Evolutionary conservation across 2,888 invertebrate species (phyloP), one percentile per base, ranked within the genome.

Genomic region (Lasioglossum villosulum): DNA sequence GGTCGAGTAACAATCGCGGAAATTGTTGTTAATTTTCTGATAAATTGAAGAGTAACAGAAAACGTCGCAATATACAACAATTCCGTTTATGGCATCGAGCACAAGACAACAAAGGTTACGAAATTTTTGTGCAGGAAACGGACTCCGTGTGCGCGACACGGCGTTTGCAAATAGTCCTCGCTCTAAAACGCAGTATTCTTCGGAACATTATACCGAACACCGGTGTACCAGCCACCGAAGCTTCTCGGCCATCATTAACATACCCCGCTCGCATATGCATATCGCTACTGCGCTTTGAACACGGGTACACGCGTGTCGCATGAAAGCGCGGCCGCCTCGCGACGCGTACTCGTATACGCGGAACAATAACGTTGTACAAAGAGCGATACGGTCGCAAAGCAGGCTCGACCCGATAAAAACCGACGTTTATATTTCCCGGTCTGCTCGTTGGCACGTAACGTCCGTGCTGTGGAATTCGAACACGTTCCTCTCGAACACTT

Each of bases 211-310:
- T 84, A 87, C 73, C 72, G 42, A 66, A 63, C 75, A 70, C 52
- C 48, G 56, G 73, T 78, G 75, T 74, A 66, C 63, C 79, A 68
- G 45, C 66, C 76, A 66, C 52, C 83, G 63, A 16, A 63, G 42
- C 80, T 75, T 79, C 72, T 75, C 83, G 83, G 78, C 73, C 80
- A 73, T 82, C 88, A 81, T 88, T 88, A 88, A 88, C 88, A 88
- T 86, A 88, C 82, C 78, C 84, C 82, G 88, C 84, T 89, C 90
- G 89, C 90, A 90, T 92, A 90, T 91, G 91, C 91, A 89, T 92
- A 90, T 90, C 89, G 90, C 88, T 82, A 87, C 88, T 86, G 90
- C 87, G 86, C 86, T 75, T 76, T 70, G 82, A 82, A 79, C 91
- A 86, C 66, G 70, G 48, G 76, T 73, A 78, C 87, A 70, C 86